Conservation (phyloP, 2,888 invertebrate genomes). For the Alcis repandata region DNA sequence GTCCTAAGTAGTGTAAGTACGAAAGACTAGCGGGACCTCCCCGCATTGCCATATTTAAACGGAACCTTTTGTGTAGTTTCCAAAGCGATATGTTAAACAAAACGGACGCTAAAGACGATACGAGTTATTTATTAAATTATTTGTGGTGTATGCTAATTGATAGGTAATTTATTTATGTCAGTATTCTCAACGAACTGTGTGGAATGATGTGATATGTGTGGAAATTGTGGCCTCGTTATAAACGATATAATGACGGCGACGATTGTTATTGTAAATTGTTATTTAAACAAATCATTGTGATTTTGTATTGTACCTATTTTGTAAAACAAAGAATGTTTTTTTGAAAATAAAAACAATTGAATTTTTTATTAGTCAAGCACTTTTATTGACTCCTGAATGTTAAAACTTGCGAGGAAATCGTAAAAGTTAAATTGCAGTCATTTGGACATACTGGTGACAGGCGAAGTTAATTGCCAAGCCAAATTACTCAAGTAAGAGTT, state of each 20-base stretch:
- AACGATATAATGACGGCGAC: conserved; percentile 58
- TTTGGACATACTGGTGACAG: conserved; percentile 26
- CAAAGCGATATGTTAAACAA: conserved; percentile 58
- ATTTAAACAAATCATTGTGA: conserved; percentile 70
- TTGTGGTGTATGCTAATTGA: conserved; percentile 79
- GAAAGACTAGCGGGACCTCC: conserved; percentile 77
- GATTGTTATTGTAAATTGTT: conserved; percentile 70
- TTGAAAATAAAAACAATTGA: conserved; percentile 61
- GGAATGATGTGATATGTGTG: conserved; percentile 72
- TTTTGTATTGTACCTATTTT: conserved; percentile 78
- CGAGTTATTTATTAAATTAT: conserved; percentile 83
- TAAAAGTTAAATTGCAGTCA: conserved; percentile 21
- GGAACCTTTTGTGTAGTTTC: conserved; percentile 53
- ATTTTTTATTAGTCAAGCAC: conserved; percentile 57
- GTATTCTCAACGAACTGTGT: conserved; percentile 78
- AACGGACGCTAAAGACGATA: conserved; percentile 70
- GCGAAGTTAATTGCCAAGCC: conserved; percentile 17
- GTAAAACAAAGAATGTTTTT: conserved; percentile 67
- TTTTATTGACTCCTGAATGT: conserved; percentile 41
- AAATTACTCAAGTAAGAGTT: conserved; percentile 33
- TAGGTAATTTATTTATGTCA: conserved; percentile 85
- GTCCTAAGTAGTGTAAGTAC: conserved; percentile 84
- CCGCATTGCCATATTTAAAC: conserved; percentile 83
- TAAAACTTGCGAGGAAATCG: conserved; percentile 16
- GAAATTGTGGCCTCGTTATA: conserved; percentile 68